Conservation (phyloP, 2,888 invertebrate genomes). For the Ceraclea dissimilis region DNA sequence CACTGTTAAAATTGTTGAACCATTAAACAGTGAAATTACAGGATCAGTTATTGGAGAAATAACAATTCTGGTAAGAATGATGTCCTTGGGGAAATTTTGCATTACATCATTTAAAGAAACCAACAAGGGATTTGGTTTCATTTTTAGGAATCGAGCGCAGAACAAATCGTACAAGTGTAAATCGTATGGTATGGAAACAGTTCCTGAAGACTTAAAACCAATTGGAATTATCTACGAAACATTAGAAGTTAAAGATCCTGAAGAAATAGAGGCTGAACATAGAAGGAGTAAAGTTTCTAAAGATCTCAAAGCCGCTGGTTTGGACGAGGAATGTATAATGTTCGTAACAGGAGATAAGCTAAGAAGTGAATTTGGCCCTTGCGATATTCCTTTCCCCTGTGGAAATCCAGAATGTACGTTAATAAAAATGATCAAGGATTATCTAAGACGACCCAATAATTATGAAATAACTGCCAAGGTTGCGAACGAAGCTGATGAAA, state of each 20-base stretch:
- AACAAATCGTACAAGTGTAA: constrained; percentile 11
- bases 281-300: constrained; percentile 3
- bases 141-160: constrained; percentile 7
- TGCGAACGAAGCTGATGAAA: neutral
- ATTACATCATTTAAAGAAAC: constrained; percentile 42
- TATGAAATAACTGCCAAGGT: neutral
- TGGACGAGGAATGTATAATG: constrained; percentile 10
- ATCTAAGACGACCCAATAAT: neutral
- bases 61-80: constrained; percentile 41
- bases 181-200: constrained; percentile 3
- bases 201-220: constrained; percentile 1
- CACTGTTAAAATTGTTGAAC: constrained; percentile 3
- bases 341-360: constrained; percentile 14
- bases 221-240: constrained; percentile 12
- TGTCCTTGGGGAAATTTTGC: constrained; percentile 44
- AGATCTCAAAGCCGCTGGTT: constrained; percentile 10
- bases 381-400: constrained; percentile 9
- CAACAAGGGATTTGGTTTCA: constrained; percentile 3
- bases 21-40: constrained; percentile 7
- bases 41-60: constrained; percentile 36
- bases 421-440: constrained; percentile 8
- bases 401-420: constrained; percentile 15
- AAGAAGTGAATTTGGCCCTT: neutral
- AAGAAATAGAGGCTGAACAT: constrained; percentile 4
- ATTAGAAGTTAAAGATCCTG: constrained; percentile 13